Conservation (phyloP, 1,140 invertebrate species). For the Oedothorax gibbosus region DNA sequence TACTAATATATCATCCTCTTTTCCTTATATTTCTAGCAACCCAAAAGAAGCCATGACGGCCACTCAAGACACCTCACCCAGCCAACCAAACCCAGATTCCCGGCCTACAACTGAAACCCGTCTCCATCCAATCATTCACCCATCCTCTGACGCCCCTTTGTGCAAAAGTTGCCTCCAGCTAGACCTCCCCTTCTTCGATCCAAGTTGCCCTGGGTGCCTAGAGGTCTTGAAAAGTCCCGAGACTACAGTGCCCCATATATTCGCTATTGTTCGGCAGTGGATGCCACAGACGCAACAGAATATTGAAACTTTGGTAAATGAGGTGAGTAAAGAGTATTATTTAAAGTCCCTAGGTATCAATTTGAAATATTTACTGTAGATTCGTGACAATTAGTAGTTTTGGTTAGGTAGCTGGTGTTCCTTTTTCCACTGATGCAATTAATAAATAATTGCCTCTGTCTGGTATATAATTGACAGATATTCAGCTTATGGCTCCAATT, state of each 20-base stretch:
- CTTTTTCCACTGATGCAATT: too few relatives aligned
- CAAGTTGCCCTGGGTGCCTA: conserved; percentile 70
- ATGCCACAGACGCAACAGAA: conserved; percentile 72
- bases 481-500: too few relatives aligned
- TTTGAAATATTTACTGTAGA: too few relatives aligned
- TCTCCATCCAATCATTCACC: conserved; percentile 68
- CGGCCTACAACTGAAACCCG: conserved; percentile 12
- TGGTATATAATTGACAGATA: too few relatives aligned
- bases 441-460: too few relatives aligned
- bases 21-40: too few relatives aligned
- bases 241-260: conserved; percentile 71
- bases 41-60: conserved; percentile 30
- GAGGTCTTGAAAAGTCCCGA: conserved; percentile 68
- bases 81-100: not conserved
- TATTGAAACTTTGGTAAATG: conserved; percentile 69
- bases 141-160: conserved; percentile 71
- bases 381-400: too few relatives aligned
- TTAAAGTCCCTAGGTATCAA: too few relatives aligned
- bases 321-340: conserved; percentile 65
- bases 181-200: conserved; percentile 72
- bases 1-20: too few relatives aligned
- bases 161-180: conserved; percentile 70
- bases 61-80: conserved; percentile 16
- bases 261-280: conserved; percentile 74
- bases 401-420: too few relatives aligned